Evolutionary conservation across 2,113 vertebrate species (phyloP).

Genomic region (Falcunculus frontatus): DNA sequence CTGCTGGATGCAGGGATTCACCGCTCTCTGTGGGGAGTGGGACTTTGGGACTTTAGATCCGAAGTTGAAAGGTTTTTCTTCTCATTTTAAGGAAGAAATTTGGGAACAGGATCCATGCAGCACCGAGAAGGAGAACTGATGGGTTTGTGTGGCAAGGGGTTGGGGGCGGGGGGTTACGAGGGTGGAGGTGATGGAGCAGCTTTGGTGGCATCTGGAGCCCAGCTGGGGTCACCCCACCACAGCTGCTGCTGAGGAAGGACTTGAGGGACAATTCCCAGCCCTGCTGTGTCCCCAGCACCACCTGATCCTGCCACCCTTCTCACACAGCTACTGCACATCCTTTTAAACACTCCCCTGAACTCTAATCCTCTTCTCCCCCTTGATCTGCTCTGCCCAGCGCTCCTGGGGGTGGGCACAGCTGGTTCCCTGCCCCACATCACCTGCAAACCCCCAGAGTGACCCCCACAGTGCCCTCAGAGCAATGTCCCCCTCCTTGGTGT

Average conservation of each 20-base stretch:
- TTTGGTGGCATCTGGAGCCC: background rate
- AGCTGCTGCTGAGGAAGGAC: background rate
- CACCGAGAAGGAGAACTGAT: background rate
- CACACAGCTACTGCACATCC: background rate
- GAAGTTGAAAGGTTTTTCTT: background rate
- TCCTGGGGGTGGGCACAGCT: accelerated
- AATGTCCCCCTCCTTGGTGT: accelerated
- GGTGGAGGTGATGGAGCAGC: background rate
- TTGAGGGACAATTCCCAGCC: background rate
- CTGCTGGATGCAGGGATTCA: accelerated
- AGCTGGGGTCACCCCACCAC: background rate
- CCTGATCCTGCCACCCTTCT: background rate
- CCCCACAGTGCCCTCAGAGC: background rate
- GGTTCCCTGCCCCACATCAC: background rate
- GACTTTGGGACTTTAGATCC: accelerated
- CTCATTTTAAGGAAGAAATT: background rate
- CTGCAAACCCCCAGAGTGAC: background rate
- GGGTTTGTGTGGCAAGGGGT: background rate
- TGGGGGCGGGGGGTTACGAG: accelerated
- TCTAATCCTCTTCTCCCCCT: background rate
- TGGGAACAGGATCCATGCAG: accelerated
- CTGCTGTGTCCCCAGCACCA: accelerated
- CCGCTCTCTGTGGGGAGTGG: accelerated
- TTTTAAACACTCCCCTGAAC: background rate
- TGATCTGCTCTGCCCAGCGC: accelerated